These are phyloP conservation scores for Rhizomys pruinosus DNA, from an alignment of 2,113 vertebrate genomes.

Conservation along the genomic window DNA sequence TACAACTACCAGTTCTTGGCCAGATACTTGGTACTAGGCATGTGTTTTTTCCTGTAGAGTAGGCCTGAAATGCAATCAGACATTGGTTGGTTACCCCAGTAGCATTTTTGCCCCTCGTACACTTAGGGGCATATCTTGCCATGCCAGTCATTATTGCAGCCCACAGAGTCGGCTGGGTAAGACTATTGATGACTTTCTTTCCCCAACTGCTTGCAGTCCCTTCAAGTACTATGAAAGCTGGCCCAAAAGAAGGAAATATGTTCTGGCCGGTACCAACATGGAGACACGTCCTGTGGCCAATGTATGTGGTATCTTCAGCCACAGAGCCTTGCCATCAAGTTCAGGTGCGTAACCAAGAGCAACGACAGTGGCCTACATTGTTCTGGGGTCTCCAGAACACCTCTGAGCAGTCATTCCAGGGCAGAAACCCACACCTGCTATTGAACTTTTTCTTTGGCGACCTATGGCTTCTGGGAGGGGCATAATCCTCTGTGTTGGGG, in stretches of 20 bases:
- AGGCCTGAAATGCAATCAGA: background rate
- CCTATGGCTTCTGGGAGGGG: background rate
- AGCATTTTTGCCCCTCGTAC: background rate
- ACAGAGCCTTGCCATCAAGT: background rate
- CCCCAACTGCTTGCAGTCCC: background rate
- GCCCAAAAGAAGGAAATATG: background rate
- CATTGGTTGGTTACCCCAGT: background rate
- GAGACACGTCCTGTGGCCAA: background rate
- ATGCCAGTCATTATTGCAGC: background rate
- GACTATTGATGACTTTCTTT: background rate
- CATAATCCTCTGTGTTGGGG: background rate
- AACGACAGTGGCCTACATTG: too few species aligned
- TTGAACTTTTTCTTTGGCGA: background rate
- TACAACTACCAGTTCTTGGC: background rate
- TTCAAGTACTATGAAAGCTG: background rate
- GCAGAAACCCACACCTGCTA: background rate
- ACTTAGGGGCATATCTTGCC: background rate
- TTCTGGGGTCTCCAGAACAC: background rate
- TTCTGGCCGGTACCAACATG: background rate
- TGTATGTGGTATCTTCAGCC: background rate
- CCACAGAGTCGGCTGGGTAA: background rate
- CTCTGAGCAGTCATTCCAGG: background rate
- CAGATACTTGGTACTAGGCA: background rate
- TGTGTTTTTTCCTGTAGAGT: background rate
- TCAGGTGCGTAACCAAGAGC: background rate